Base-by-base conservation (phyloP, 1,140 invertebrate species). In the Leucophenga varia region DNA sequence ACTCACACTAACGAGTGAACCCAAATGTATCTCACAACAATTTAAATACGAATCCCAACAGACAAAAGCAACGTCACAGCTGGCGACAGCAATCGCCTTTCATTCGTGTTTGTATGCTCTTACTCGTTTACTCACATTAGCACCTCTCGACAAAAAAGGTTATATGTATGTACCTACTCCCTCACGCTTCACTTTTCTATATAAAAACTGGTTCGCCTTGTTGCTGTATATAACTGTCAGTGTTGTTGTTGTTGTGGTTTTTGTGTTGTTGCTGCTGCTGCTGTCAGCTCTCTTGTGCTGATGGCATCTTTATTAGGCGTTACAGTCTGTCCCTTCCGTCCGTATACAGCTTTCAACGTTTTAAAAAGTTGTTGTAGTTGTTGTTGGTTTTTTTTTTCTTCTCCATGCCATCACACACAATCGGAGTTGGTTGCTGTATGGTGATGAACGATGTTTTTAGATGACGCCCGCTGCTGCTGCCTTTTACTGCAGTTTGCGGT, bases 171-270 rank as follows among this genome's bases (percentile, higher is more conserved):
- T n/a, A n/a, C n/a, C n/a, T n/a, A n/a, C n/a, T n/a, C n/a, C n/a
- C 46, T 52, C 39, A 49, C 49, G 49, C 54, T 43, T 44, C 52
- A 41, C 49, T n/a, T n/a, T n/a, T n/a, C n/a, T n/a, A n/a, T n/a
- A n/a, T n/a, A n/a, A 30, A 36, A 61, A 67, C 63, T 57, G 54
- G 59, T 64, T 64, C 60, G 57, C 60, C 60, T 64, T 64, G 54
- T 55, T 42, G 22, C 10, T 25, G 22, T 25, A 25, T 10, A 25
- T 25, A 6, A 10, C 22, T 25, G 22, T 25, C 22, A 6, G 5
- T 25, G 5, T 25, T 25, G 22, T 25, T 25, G 22, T 25, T 25
- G 22, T 17, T 19, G 31, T 34, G 14, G 13, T 37, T 9, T 6
- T 18, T 13, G 4, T 37, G 31, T 4, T 34, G 31, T 13, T 6